Conservation (phyloP, 2,113 vertebrate species). For the Vimba vimba region DNA sequence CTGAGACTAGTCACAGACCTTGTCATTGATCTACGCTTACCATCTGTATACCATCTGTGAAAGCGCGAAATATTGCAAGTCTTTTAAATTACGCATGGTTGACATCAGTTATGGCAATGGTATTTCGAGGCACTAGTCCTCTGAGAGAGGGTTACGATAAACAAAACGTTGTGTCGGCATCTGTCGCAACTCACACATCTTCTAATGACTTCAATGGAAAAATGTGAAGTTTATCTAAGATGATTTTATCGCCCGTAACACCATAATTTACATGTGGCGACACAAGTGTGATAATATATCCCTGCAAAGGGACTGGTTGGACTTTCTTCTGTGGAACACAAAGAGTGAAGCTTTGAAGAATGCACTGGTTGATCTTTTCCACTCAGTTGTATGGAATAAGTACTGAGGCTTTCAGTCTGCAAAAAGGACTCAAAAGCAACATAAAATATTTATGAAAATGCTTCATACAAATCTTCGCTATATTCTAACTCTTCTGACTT, state of each 20-base stretch:
- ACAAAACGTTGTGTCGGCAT: background rate
- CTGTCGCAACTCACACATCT: background rate
- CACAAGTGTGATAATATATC: background rate
- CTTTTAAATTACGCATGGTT: constrained; percentile 44
- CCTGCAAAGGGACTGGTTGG: background rate
- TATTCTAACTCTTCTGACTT: background rate
- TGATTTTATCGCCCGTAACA: background rate
- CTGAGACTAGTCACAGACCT: constrained; percentile 40
- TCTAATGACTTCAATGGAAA: background rate
- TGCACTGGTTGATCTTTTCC: background rate
- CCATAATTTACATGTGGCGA: background rate
- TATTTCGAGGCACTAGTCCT: background rate
- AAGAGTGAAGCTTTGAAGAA: background rate
- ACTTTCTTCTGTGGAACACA: background rate
- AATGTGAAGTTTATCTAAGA: background rate
- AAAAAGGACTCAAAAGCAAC: background rate
- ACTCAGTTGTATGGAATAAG: background rate
- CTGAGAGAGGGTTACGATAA: background rate
- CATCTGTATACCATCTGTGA: constrained; percentile 56
- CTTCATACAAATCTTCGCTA: background rate
- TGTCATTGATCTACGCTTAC: constrained; percentile 27
- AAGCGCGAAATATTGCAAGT: constrained; percentile 35
- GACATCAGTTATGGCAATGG: constrained; percentile 31
- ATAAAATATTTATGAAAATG: background rate
- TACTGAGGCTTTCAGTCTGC: background rate